Evolutionary conservation across 2,113 vertebrate species (phyloP), one percentile per base, ranked within the genome.

Genomic region (Crotalus viridis): DNA sequence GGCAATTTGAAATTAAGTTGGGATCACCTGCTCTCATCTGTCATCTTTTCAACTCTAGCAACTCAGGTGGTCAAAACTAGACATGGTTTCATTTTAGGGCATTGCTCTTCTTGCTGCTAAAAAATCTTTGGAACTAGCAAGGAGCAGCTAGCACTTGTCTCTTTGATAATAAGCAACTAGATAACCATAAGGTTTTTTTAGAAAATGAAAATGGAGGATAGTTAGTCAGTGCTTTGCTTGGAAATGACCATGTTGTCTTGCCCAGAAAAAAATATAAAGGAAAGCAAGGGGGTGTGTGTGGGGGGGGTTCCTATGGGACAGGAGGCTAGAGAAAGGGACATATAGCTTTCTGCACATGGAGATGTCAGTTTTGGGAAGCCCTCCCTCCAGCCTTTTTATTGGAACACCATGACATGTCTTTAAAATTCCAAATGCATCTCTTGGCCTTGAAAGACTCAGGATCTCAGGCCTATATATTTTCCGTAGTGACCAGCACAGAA

Each of bases 51-150:
- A 87, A 93, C 39, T 28, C 0, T 0, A 69, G 4, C 39, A 90
- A 86, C 33, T 64, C 69, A 87, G 10, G 10, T 92, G 88, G 88
- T 81, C 15, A 33, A 90, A 87, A 94, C 89, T 87, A 92, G 92
- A 46, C 91, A 69, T 21, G 39, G 61, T 17, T 81, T 85, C 61
- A n/a, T 89, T 85, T 43, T 57, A 69, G 48, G 57, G 59, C 85
- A 81, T 52, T 89, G 88, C 33, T 86, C 56, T 90, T 56, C 22
- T 89, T 61, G 33, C 22, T 19, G 28, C 46, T 87, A 28, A 89
- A 90, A 52, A 46, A 86, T 52, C 3, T 46, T 59, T 52, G 28
- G 43, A 85, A 10, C 92, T 24, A 59, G 56, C 51, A 28, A 33
- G n/a, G 88, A 86, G 19, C 10, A 1, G 39, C n/a, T 3, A 22